Base-by-base conservation (phyloP, 2,888 invertebrate genomes). In the Dilophus febrilis region DNA sequence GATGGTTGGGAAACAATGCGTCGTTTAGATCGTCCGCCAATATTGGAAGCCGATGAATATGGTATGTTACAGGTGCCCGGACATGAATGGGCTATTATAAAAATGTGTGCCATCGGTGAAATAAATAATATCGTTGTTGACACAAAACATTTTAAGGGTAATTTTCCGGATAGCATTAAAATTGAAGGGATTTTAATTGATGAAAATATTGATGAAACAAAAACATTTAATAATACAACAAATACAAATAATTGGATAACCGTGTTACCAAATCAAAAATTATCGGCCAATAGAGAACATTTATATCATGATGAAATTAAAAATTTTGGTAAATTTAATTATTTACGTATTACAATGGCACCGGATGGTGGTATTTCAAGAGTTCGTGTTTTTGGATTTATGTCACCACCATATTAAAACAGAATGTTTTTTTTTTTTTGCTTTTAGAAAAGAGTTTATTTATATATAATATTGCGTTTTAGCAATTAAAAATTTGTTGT, bases 1-100 rank as follows among this genome's bases (percentile, higher is more conserved):
- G 74, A 75, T 45, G 75, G 74, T 1, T 76, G 75, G 76, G 75
- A 76, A 52, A 76, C 75, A 0, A 74, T 75, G 0, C 56, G 75
- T 40, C 58, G 72, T 38, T 55, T 71, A 5, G 72, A 75, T 50
- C 60, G 75, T 45, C 74, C 75, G 1, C 61, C 68, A 35, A 53
- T 72, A 14, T 62, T 76, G 16, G 58, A 67, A 50, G 59, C 64
- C 16, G 68, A 70, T 43, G 60, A 61, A 1, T 64, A 66, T 45
- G 73, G 73, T 17, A 69, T 71, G 17, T 56, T 74, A 26, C 64
- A 68, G 59, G 63, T 70, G 35, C 62, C 68, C 48, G 72, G 75
- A 35, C 59, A 64, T 46, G 76, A 75, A 58, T 74, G 73, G 74
- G 72, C 72, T 11, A 59, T 72, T 16, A 72, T 74, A 50, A 67